Evolutionary conservation across 2,797 vertebrate genomes (phyloP).

Genomic region (Fistularia tabacaria): DNA sequence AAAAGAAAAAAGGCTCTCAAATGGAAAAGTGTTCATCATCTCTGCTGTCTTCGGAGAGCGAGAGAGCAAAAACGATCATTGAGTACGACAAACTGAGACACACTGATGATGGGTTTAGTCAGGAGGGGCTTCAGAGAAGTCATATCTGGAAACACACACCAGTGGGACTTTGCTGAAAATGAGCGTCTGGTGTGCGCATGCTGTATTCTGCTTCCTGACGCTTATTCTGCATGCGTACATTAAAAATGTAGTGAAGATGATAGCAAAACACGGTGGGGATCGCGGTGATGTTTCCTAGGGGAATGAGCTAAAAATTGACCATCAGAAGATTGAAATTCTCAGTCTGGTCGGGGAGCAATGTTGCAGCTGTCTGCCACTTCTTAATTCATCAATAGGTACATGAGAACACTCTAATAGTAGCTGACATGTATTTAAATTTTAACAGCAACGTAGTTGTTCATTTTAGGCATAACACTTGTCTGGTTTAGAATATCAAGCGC

Average conservation of each 20-base stretch:
- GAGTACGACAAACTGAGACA: conserved; percentile 15
- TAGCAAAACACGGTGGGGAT: conserved; percentile 5
- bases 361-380: conserved; percentile 9
- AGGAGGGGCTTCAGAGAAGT: conserved; percentile 13
- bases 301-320: neutral
- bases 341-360: neutral
- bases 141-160: conserved; percentile 3
- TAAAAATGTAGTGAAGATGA: conserved; percentile 6
- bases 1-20: conserved; percentile 21
- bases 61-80: conserved; percentile 11
- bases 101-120: conserved; percentile 15
- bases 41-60: conserved; percentile 13
- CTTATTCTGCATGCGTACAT: conserved; percentile 18
- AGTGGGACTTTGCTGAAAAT: too few species aligned
- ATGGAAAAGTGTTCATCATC: conserved; percentile 34
- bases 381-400: conserved; percentile 27
- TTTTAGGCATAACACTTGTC: conserved; percentile 17
- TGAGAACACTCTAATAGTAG: conserved; percentile 11
- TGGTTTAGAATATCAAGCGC: conserved; percentile 26
- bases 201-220: conserved; percentile 8
- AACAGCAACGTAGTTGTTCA: conserved; percentile 2
- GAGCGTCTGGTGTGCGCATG: neutral
- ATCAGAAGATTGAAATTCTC: neutral
- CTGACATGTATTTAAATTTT: neutral
- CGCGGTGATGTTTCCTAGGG: neutral